These are phyloP conservation scores for Ibycter americanus DNA, from an alignment of 2,797 vertebrate genomes.

Conservation along the genomic window DNA sequence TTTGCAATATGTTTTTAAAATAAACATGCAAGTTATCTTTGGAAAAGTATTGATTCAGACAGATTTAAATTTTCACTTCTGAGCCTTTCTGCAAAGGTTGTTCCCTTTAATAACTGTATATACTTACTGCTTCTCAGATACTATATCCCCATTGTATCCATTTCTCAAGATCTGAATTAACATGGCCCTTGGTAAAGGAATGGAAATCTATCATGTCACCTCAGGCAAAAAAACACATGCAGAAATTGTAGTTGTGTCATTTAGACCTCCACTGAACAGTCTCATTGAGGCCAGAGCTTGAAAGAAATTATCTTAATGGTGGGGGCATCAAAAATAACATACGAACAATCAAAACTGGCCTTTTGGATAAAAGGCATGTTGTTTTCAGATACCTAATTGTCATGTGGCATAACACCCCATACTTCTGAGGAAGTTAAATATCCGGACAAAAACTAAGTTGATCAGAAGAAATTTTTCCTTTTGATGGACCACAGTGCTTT, in stretches of 20 bases:
- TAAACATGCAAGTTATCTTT: neutral
- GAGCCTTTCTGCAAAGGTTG: neutral
- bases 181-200: neutral
- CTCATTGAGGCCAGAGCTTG: neutral
- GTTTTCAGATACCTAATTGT: neutral
- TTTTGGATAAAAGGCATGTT: neutral
- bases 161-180: neutral
- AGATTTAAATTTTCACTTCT: neutral
- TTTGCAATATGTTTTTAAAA: neutral
- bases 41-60: neutral
- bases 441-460: neutral
- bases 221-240: neutral
- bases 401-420: neutral
- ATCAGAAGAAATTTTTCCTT: neutral
- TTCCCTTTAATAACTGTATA: neutral
- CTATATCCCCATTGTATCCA: neutral
- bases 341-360: neutral
- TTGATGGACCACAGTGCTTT: neutral
- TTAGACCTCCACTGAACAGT: neutral
- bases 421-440: neutral
- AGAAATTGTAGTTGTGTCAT: neutral
- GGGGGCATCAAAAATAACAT: neutral
- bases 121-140: neutral
- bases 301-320: neutral
- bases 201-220: neutral